phyloP scores from a whole-genome alignment of 2,113 vertebrate species.

The Mastomys natalensis region DNA sequence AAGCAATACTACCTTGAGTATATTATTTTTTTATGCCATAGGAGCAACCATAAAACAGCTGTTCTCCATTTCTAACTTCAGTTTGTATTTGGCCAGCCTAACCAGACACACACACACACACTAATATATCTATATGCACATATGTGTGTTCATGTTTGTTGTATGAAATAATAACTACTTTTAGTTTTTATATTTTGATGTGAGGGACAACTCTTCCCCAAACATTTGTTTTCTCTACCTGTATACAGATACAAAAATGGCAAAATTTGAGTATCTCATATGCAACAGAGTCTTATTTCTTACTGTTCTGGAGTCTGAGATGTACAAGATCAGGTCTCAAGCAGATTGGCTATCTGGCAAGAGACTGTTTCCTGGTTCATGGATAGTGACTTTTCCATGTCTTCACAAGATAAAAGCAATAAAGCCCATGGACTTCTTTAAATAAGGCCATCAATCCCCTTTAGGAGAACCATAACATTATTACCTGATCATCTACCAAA shows the following conservation, averaged over 20 bases:
- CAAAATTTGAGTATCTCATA: neutral
- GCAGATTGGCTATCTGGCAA: neutral
- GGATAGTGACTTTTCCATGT: too few relatives aligned
- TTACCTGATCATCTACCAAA: neutral
- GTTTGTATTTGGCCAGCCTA: neutral
- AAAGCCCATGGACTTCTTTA: neutral
- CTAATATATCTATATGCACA: neutral
- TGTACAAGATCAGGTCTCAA: neutral
- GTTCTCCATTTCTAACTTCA: neutral
- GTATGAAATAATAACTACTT: neutral
- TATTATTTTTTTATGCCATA: neutral
- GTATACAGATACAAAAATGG: neutral
- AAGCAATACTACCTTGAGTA: neutral
- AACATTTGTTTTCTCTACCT: neutral
- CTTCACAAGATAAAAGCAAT: neutral
- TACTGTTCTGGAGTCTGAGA: neutral
- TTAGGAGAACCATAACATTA: neutral
- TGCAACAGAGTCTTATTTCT: neutral
- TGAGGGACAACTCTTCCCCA: neutral
- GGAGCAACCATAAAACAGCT: neutral
- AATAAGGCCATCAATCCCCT: neutral
- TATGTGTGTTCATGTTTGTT: neutral
- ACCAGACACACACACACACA: neutral
- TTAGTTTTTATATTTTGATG: neutral
- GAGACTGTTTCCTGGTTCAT: neutral